A percentile compares a stretch with the other conserved stretches of the same genome.
phyloP scores from a whole-genome alignment of 2,888 invertebrate species.

The Philereme vetulata region DNA sequence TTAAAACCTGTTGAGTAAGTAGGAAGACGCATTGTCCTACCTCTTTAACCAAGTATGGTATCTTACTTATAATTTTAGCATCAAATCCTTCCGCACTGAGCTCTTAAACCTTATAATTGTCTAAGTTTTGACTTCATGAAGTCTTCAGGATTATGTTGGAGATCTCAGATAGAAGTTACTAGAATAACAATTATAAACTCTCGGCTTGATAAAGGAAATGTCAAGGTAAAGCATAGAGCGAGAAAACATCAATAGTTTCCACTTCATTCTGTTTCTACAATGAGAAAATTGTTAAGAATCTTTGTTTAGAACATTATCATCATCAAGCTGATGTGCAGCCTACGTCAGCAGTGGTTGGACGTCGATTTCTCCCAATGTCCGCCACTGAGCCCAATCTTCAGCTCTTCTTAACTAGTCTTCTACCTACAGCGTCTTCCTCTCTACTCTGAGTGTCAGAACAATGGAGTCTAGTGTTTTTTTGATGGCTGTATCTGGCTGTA shows the following conservation, averaged over 20 bases:
- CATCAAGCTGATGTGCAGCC: too few relatives aligned
- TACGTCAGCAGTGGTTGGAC: too few relatives aligned
- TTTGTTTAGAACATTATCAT: too few relatives aligned
- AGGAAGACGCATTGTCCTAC: conserved; percentile 3
- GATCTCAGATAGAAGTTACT: conserved; percentile 47
- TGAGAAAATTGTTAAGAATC: too few relatives aligned
- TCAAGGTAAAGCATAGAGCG: conserved; percentile 17
- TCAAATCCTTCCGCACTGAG: conserved; percentile 29
- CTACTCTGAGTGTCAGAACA: too few relatives aligned
- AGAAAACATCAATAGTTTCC: background rate
- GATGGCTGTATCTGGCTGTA: too few relatives aligned
- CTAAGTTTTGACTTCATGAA: conserved; percentile 52
- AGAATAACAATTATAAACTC: conserved; percentile 64
- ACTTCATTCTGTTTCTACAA: too few relatives aligned
- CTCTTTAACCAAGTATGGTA: conserved; percentile 3
- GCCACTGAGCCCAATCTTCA: too few relatives aligned
- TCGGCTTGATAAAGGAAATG: conserved; percentile 53
- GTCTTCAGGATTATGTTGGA: conserved; percentile 33
- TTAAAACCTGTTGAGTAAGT: background rate
- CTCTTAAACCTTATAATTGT: conserved; percentile 46
- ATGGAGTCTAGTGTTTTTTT: too few relatives aligned
- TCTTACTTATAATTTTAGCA: conserved; percentile 32
- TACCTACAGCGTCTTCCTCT: too few relatives aligned
- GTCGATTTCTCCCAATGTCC: too few relatives aligned
- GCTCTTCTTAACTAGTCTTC: too few relatives aligned